Conservation (phyloP, 1,140 invertebrate species). For the Paramacrobiotus metropolitanus region DNA sequence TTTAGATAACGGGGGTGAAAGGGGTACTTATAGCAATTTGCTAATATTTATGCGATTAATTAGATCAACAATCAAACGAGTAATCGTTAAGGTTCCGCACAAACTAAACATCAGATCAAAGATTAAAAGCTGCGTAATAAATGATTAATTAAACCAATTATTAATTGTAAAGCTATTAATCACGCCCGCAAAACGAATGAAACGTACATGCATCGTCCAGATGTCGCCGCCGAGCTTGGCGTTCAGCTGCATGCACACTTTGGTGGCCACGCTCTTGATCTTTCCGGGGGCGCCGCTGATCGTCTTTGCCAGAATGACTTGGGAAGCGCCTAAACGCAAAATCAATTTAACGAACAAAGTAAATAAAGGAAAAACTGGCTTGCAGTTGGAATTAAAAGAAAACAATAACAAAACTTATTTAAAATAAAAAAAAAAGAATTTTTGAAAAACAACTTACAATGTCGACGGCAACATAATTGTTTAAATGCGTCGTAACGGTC, state of each 20-base stretch:
- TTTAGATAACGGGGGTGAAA: too few relatives aligned
- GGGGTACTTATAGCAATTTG: too few relatives aligned
- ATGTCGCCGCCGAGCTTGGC: not conserved
- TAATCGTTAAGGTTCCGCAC: too few relatives aligned
- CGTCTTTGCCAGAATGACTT: not conserved
- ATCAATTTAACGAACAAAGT: not conserved
- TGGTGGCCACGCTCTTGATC: not conserved
- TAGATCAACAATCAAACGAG: not conserved
- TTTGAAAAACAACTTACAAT: not conserved
- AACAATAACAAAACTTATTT: not conserved
- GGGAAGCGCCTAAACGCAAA: not conserved
- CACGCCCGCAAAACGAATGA: too few relatives aligned
- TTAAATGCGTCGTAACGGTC: not conserved
- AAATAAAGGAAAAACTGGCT: not conserved
- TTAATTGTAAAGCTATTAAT: too few relatives aligned
- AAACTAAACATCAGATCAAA: too few relatives aligned
- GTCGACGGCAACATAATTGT: not conserved
- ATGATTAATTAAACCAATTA: too few relatives aligned
- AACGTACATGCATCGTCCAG: not conserved
- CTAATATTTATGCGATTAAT: too few relatives aligned
- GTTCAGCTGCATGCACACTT: not conserved
- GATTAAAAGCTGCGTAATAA: too few relatives aligned
- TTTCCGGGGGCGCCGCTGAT: conserved; percentile 10
- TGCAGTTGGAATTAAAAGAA: not conserved
- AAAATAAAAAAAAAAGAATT: not conserved